Evolutionary conservation across 1,140 invertebrate genomes (phyloP).

Genomic region (Phortica variegata): DNA sequence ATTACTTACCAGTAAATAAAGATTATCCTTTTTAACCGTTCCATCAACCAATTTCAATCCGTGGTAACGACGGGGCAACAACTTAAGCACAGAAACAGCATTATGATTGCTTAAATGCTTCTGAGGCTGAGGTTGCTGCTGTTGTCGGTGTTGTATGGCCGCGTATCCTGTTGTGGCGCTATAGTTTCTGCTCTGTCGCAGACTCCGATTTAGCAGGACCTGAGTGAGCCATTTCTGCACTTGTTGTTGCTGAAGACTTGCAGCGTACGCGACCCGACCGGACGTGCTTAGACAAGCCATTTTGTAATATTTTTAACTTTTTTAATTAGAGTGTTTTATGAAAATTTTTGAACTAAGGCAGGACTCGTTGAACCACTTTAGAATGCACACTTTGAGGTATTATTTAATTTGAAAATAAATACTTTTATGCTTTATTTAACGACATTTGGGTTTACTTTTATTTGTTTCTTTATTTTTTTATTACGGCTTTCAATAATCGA

Average conservation of each 20-base stretch:
- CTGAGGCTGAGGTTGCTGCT: slow-evolving; percentile 3
- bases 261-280: slow-evolving; percentile 47
- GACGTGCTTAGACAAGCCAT: slow-evolving; percentile 54
- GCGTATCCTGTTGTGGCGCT: background rate
- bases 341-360: too few species aligned
- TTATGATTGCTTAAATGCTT: slow-evolving; percentile 13
- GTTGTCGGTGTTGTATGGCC: slow-evolving; percentile 3
- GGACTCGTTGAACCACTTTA: too few species aligned
- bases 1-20: slow-evolving; percentile 42
- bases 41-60: slow-evolving; percentile 34
- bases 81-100: too few species aligned
- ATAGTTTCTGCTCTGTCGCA: slow-evolving; percentile 12
- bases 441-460: too few species aligned
- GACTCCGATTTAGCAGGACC: slow-evolving; percentile 26
- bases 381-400: too few species aligned
- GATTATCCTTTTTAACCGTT: slow-evolving; percentile 31
- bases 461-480: too few species aligned
- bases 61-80: slow-evolving; percentile 29
- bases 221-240: slow-evolving; percentile 39
- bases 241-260: slow-evolving; percentile 43
- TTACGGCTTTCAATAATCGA: too few species aligned
- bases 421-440: too few species aligned
- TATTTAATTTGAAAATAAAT: too few species aligned
- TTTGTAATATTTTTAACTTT: slow-evolving; percentile 12
- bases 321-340: too few species aligned